These are phyloP conservation scores for Priocnemis perturbator DNA, from an alignment of 2,888 invertebrate species.

Conservation along the genomic window DNA sequence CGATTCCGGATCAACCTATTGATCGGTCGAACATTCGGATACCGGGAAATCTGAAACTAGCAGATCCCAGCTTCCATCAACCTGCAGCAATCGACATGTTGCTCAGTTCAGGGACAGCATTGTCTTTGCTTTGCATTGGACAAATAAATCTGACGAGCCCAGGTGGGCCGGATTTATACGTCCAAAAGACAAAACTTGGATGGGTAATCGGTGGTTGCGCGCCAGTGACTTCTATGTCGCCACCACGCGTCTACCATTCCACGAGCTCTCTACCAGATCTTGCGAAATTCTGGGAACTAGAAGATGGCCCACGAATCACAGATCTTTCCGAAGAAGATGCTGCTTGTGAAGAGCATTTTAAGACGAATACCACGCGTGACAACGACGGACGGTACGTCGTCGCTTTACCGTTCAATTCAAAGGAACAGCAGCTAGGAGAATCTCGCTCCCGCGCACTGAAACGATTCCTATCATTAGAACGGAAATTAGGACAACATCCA, in stretches of 20 bases:
- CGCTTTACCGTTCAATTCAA: conserved; percentile 30
- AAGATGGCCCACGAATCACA: conserved; percentile 16
- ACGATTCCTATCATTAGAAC: conserved; percentile 11
- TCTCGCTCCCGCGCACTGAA: conserved; percentile 9
- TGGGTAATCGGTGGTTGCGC: conserved; percentile 35
- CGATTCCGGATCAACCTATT: conserved; percentile 28
- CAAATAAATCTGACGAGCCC: conserved; percentile 22
- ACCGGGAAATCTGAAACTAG: conserved; percentile 35
- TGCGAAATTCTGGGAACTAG: conserved; percentile 32
- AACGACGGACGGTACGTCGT: conserved; percentile 31
- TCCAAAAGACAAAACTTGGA: conserved; percentile 41
- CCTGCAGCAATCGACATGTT: conserved; percentile 39
- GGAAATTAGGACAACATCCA: not conserved
- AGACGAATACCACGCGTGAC: not conserved
- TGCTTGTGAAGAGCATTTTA: conserved; percentile 35
- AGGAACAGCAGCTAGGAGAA: conserved; percentile 16
- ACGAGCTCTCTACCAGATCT: too few species aligned
- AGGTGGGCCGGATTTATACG: conserved; percentile 17
- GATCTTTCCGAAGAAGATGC: conserved; percentile 9
- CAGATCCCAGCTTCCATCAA: conserved; percentile 45
- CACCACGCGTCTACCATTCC: too few species aligned
- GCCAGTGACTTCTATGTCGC: not conserved
- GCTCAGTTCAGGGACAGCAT: conserved; percentile 35
- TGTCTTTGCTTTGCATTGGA: conserved; percentile 34
- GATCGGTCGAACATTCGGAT: conserved; percentile 24